These are phyloP conservation scores for Thymelicus lineola DNA, from an alignment of 2,888 invertebrate species.

Conservation along the genomic window DNA sequence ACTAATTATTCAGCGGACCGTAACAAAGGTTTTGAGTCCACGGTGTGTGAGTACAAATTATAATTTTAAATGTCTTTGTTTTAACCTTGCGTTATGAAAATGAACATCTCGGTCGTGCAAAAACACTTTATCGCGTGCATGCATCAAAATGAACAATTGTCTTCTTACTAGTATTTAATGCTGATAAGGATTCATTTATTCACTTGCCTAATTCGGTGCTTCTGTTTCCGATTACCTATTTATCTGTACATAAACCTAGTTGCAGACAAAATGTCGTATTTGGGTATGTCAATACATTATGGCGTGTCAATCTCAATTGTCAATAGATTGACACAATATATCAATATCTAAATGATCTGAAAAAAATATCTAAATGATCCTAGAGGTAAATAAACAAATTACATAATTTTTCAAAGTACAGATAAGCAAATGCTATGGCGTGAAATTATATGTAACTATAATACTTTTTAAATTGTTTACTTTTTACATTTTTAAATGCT, in stretches of 20 bases:
- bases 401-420: too few relatives aligned
- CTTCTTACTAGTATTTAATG: constrained; percentile 24
- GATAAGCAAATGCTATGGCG: too few relatives aligned
- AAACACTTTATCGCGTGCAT: constrained; percentile 45
- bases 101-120: constrained; percentile 53
- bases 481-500: too few relatives aligned
- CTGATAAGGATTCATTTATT: constrained; percentile 27
- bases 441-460: too few relatives aligned
- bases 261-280: not conserved
- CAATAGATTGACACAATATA: too few relatives aligned
- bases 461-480: too few relatives aligned
- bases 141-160: constrained; percentile 44
- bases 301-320: too few relatives aligned
- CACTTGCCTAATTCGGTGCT: constrained; percentile 26
- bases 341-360: too few relatives aligned
- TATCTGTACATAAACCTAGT: not conserved
- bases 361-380: too few relatives aligned
- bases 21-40: constrained; percentile 42
- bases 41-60: constrained; percentile 50
- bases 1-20: constrained; percentile 40
- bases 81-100: constrained; percentile 55
- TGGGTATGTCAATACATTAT: too few relatives aligned
- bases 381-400: too few relatives aligned
- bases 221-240: constrained; percentile 8
- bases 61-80: constrained; percentile 64